phyloP scores from a whole-genome alignment of 2,888 invertebrate species.

The Choreutis nemorana region DNA sequence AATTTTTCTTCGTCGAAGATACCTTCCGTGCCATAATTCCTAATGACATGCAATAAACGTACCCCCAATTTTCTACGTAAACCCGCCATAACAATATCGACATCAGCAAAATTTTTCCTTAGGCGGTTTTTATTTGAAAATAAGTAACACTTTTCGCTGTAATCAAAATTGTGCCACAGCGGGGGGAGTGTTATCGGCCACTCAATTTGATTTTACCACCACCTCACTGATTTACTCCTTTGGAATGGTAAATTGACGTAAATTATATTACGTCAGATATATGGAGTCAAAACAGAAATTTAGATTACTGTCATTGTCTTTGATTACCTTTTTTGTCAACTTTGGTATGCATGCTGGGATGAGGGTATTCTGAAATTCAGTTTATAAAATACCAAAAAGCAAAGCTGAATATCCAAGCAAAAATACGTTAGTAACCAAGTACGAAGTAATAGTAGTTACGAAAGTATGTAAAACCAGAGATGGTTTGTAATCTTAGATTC shows the following conservation, averaged over 20 bases:
- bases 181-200: slow-evolving; percentile 54
- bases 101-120: slow-evolving; percentile 57
- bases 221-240: slow-evolving; percentile 48
- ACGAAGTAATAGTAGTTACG: too few relatives aligned
- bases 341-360: too few relatives aligned
- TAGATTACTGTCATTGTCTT: too few relatives aligned
- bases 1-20: slow-evolving; percentile 48
- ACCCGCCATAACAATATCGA: slow-evolving; percentile 67
- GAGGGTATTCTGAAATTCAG: too few relatives aligned
- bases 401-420: too few relatives aligned
- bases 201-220: slow-evolving; percentile 64
- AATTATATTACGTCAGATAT: too few relatives aligned
- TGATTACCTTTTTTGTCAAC: too few relatives aligned
- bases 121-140: slow-evolving; percentile 55
- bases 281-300: too few relatives aligned
- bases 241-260: slow-evolving; percentile 36
- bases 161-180: slow-evolving; percentile 54
- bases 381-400: too few relatives aligned
- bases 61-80: slow-evolving; percentile 66
- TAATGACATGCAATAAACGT: slow-evolving; percentile 68
- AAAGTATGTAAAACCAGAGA: too few relatives aligned
- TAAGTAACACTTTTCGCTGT: slow-evolving; percentile 61
- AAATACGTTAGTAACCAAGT: too few relatives aligned
- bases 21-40: slow-evolving; percentile 61
- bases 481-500: too few relatives aligned